phyloP scores from a whole-genome alignment of 2,888 invertebrate species.

The Epirrhoe tristata region DNA sequence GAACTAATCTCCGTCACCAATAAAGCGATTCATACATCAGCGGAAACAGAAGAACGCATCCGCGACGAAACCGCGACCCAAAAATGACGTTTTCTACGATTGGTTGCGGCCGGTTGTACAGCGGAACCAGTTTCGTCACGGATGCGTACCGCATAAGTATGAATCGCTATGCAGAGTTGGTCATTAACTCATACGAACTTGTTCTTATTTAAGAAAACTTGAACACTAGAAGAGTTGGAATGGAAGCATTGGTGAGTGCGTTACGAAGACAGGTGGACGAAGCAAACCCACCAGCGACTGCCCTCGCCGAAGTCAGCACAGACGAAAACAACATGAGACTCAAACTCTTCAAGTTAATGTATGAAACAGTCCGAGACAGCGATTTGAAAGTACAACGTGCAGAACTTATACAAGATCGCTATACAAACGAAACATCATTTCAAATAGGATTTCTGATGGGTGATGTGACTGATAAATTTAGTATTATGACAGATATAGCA shows the following conservation, averaged over 20 bases:
- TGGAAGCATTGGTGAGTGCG: not conserved
- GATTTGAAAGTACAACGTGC: conserved; percentile 66
- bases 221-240: not conserved
- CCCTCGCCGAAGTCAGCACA: not conserved
- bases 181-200: no score
- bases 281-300: not conserved
- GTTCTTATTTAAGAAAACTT: no score
- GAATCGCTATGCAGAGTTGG: no score
- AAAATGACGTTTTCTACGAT: no score
- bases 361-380: conserved; percentile 68
- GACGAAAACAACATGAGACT: conserved; percentile 68
- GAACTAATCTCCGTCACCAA: no score
- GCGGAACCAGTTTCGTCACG: no score
- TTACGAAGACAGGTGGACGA: not conserved
- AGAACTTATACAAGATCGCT: conserved; percentile 60
- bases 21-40: no score
- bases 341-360: conserved; percentile 71
- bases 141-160: no score
- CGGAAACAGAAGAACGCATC: no score
- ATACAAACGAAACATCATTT: conserved; percentile 59
- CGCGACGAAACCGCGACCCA: no score
- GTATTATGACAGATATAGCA: conserved; percentile 61
- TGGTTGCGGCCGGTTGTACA: no score
- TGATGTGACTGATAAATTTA: conserved; percentile 63
- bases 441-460: conserved; percentile 67